Percentiles rank a stretch among this genome's conserved stretches.
Evolutionary conservation across 2,888 invertebrate genomes (phyloP).

Genomic region (Cantharis nigra): DNA sequence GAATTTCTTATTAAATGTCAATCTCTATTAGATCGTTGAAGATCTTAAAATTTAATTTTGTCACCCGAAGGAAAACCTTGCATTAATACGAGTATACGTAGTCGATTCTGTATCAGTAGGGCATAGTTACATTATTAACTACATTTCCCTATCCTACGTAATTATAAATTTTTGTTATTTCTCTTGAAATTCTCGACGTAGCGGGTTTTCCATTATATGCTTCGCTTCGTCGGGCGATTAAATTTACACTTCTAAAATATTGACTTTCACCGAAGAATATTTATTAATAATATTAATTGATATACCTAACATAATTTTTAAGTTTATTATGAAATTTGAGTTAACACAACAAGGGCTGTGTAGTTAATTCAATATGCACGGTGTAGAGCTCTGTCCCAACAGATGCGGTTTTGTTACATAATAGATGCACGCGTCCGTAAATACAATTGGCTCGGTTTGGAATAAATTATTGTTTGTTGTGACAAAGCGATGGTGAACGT

Average conservation of each 20-base stretch:
- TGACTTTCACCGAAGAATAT: not conserved
- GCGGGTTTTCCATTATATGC: not conserved
- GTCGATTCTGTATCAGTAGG: not conserved
- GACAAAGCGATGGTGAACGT: not conserved
- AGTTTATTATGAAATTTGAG: not conserved
- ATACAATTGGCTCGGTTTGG: slow-evolving; percentile 2
- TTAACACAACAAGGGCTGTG: slow-evolving; percentile 1
- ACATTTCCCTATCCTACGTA: not conserved
- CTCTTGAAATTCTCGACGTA: not conserved
- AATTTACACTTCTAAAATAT: not conserved
- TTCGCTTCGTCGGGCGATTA: not conserved
- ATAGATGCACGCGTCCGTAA: slow-evolving; percentile 13
- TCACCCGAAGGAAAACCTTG: not conserved
- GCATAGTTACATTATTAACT: not conserved
- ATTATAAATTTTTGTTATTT: not conserved
- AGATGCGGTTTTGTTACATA: slow-evolving; percentile 18
- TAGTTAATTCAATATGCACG: slow-evolving; percentile 16
- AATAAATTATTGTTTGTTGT: slow-evolving; percentile 3
- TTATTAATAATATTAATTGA: not conserved
- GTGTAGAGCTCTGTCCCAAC: slow-evolving; percentile 7
- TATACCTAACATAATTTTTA: not conserved
- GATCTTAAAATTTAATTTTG: not conserved
- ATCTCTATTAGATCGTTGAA: not conserved
- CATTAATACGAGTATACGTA: not conserved
- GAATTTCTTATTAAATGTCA: not conserved